Evolutionary conservation across 2,113 vertebrate species (phyloP).

Genomic region (Notarius quadriscutis): DNA sequence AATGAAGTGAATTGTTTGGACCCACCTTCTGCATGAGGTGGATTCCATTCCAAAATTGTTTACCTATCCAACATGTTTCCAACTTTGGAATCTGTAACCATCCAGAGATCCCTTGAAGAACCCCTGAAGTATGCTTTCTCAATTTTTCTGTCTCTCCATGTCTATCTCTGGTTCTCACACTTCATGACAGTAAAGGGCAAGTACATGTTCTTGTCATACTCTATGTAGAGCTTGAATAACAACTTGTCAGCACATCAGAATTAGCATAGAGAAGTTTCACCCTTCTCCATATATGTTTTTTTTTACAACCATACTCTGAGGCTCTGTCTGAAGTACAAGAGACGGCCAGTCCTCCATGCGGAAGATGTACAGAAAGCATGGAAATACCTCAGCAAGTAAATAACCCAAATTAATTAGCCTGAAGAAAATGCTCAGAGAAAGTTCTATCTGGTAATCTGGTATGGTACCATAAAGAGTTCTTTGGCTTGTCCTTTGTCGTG

Average conservation of each 20-base stretch:
- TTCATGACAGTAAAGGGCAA: not conserved
- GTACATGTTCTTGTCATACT: constrained; percentile 45
- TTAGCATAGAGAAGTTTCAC: constrained; percentile 30
- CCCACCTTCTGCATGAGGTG: not conserved
- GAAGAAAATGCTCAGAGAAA: constrained; percentile 44
- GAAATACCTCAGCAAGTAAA: constrained; percentile 59
- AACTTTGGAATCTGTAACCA: not conserved
- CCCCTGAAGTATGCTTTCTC: no score
- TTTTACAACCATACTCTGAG: not conserved
- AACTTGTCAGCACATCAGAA: constrained; percentile 32
- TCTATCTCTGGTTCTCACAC: not conserved
- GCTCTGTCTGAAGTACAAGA: not conserved
- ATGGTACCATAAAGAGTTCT: not conserved
- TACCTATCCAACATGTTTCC: not conserved
- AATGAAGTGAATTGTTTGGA: no score
- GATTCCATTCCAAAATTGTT: not conserved
- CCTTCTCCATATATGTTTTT: constrained; percentile 13
- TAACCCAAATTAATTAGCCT: constrained; percentile 73
- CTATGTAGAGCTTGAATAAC: constrained; percentile 34
- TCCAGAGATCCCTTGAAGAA: not conserved
- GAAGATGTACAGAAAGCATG: constrained; percentile 42
- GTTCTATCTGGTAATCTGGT: not conserved
- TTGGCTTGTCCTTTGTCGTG: not conserved
- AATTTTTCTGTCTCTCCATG: not conserved
- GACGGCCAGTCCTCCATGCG: not conserved